Conservation (phyloP, 2,113 vertebrate species). For the Anguilla rostrata region DNA sequence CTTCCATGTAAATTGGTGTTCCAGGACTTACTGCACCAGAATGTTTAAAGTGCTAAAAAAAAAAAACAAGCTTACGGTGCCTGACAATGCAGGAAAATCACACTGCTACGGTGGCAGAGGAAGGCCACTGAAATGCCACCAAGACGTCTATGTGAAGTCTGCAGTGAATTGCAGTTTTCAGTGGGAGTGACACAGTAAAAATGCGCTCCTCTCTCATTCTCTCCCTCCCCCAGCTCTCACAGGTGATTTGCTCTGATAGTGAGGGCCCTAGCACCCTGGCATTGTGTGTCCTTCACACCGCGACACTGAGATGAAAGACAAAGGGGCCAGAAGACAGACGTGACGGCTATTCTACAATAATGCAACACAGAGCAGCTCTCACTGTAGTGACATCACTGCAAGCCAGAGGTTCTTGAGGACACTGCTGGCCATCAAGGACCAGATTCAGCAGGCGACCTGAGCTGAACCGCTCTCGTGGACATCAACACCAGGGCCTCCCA, state of each 20-base stretch:
- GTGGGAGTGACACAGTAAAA: neutral
- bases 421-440: neutral
- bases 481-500: neutral
- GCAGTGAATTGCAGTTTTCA: neutral
- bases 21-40: neutral
- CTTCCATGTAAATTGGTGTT: neutral
- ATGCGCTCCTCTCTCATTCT: neutral
- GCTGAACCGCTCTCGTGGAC: neutral
- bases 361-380: neutral
- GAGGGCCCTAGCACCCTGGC: constrained; percentile 4
- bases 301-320: neutral
- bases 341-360: constrained; percentile 7
- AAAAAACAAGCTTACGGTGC: neutral
- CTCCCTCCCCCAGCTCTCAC: neutral
- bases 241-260: constrained; percentile 1
- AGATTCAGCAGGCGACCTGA: neutral
- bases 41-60: neutral
- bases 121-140: neutral
- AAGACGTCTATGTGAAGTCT: neutral
- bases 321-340: neutral
- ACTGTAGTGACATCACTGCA: neutral
- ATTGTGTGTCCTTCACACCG: constrained; percentile 3
- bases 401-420: constrained; percentile 5
- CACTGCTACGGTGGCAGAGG: neutral
- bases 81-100: neutral